Conservation (phyloP, 2,888 invertebrate genomes). For the Erpobdella octoculata region DNA sequence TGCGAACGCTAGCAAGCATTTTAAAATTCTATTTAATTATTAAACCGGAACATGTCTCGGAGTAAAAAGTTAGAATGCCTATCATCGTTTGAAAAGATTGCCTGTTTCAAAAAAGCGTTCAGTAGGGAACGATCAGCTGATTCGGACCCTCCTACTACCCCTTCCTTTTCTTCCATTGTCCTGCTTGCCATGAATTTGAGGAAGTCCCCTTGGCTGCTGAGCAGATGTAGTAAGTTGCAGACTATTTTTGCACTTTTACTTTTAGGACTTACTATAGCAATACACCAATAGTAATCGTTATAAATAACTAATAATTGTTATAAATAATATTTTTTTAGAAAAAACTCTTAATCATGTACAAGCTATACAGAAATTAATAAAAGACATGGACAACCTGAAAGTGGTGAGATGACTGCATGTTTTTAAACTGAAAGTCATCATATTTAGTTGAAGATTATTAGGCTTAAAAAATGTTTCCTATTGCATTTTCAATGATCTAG, state of each 20-base stretch:
- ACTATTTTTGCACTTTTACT: not conserved
- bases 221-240: conserved; percentile 29
- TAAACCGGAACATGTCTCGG: no score
- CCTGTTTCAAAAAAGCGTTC: no score
- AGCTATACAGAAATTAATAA: conserved; percentile 3
- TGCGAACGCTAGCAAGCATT: no score
- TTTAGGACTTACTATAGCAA: not conserved
- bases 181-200: conserved; percentile 26
- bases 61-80: no score
- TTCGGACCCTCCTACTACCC: not conserved
- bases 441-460: no score
- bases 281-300: not conserved
- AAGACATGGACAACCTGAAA: conserved; percentile 17
- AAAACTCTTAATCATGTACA: conserved; percentile 18
- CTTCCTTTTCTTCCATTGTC: conserved; percentile 16
- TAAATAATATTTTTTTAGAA: not conserved
- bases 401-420: conserved; percentile 12
- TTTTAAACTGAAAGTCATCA: not conserved
- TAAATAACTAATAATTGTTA: not conserved
- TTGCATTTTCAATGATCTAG: no score
- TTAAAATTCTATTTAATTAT: no score
- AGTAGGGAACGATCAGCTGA: no score
- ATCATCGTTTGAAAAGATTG: no score
- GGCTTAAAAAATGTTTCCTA: no score
- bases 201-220: conserved; percentile 32